These are phyloP conservation scores for Xiphophorus birchmanni DNA, from an alignment of 2,797 vertebrate species.

Conservation along the genomic window DNA sequence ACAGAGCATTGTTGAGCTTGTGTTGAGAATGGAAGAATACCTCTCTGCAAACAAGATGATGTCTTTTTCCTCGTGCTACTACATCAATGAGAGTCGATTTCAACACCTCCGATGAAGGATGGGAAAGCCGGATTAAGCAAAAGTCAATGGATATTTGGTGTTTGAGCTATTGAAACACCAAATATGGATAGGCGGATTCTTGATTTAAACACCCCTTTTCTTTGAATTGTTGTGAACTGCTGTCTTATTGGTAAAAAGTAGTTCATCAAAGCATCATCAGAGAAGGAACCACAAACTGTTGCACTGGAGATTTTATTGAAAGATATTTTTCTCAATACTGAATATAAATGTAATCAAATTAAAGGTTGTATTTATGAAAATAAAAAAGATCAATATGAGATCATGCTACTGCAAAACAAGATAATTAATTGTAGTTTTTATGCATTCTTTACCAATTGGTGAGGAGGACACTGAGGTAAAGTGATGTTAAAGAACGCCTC, in stretches of 20 bases:
- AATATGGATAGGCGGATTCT: background rate
- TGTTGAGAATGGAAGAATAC: too few species aligned
- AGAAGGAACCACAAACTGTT: background rate
- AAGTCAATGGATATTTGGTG: background rate
- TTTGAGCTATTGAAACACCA: too few species aligned
- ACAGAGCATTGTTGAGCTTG: too few species aligned
- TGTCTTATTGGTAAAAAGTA: background rate
- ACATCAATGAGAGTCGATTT: too few species aligned
- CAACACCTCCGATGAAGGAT: too few species aligned
- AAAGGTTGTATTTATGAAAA: background rate
- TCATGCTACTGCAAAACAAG: background rate
- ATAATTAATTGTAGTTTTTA: background rate
- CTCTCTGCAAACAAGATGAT: too few species aligned
- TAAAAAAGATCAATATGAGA: background rate
- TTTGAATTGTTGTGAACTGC: background rate
- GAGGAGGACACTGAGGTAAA: slow-evolving; percentile 34
- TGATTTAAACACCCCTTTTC: background rate
- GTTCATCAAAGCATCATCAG: background rate
- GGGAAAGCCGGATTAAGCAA: background rate
- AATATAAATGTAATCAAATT: background rate
- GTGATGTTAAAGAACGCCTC: slow-evolving; percentile 27
- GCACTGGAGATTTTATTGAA: background rate
- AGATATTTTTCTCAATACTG: background rate
- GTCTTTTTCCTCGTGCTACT: too few species aligned
- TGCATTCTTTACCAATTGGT: background rate